phyloP scores from a whole-genome alignment of 2,888 invertebrate species.

The Synergus gifuensis region DNA sequence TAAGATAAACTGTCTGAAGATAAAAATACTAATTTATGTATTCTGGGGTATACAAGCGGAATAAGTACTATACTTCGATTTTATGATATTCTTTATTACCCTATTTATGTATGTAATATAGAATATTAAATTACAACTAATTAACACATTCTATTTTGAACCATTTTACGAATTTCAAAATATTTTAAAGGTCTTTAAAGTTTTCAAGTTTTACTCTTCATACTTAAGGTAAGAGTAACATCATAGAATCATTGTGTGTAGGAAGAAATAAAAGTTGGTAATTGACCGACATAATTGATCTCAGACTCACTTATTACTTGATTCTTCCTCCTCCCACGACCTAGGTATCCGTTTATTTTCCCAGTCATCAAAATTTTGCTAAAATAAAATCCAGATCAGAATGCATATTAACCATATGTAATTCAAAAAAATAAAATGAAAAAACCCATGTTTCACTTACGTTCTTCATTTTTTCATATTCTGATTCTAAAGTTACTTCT shows the following conservation, averaged over 20 bases:
- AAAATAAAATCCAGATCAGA: constrained; percentile 44
- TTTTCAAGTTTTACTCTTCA: background rate
- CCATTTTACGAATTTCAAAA: background rate
- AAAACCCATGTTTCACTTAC: constrained; percentile 56
- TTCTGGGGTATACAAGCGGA: background rate
- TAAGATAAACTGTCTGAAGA: too few species aligned
- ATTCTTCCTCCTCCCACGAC: constrained; percentile 87
- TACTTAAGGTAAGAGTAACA: background rate
- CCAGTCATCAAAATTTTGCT: constrained; percentile 89
- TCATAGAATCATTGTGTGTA: background rate
- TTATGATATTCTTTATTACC: background rate
- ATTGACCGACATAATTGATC: background rate
- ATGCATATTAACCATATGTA: background rate
- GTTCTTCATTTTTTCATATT: constrained; percentile 86
- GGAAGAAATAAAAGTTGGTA: background rate
- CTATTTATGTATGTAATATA: background rate
- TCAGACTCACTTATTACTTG: background rate
- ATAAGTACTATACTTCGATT: background rate
- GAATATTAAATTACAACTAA: background rate
- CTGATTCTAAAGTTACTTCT: constrained; percentile 86
- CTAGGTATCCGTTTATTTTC: constrained; percentile 90
- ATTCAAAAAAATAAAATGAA: background rate
- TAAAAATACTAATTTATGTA: background rate
- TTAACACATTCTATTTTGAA: background rate
- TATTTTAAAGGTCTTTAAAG: background rate